Percentiles rank a stretch among this genome's conserved stretches.
phyloP scores from a whole-genome alignment of 2,888 invertebrate species.

The Tipula helvola region DNA sequence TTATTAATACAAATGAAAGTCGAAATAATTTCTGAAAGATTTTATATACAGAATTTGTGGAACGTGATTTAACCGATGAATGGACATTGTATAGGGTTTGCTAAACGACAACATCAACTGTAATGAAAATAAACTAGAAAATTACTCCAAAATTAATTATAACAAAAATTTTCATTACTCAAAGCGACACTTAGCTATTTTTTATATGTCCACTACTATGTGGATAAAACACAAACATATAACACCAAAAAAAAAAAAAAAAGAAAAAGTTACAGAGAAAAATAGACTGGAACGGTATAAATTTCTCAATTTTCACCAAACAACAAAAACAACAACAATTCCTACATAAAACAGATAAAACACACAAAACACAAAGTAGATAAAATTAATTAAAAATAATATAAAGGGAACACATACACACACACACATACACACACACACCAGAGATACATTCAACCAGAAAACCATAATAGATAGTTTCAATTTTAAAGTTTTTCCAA shows the following conservation, averaged over 20 bases:
- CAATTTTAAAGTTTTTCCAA: not conserved
- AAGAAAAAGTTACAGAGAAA: not conserved
- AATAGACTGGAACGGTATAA: not conserved
- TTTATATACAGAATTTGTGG: not conserved
- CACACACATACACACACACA: not conserved
- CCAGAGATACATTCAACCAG: not conserved
- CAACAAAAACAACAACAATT: not conserved
- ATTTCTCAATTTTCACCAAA: not conserved
- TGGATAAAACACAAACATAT: not conserved
- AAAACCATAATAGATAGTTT: conserved; percentile 4
- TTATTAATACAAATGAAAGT: not conserved
- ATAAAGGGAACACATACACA: not conserved
- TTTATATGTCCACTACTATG: not conserved
- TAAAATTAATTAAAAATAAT: not conserved
- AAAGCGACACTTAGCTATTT: not conserved
- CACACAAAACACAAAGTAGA: not conserved
- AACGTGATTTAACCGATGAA: not conserved
- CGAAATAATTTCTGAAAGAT: not conserved
- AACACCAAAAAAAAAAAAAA: not conserved
- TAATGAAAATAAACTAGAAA: not conserved
- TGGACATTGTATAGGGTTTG: not conserved
- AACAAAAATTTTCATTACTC: not conserved
- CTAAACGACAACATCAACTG: not conserved
- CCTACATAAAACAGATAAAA: not conserved
- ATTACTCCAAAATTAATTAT: not conserved